Base-by-base conservation (phyloP, 2,888 invertebrate species). In the Melipona bicolor region DNA sequence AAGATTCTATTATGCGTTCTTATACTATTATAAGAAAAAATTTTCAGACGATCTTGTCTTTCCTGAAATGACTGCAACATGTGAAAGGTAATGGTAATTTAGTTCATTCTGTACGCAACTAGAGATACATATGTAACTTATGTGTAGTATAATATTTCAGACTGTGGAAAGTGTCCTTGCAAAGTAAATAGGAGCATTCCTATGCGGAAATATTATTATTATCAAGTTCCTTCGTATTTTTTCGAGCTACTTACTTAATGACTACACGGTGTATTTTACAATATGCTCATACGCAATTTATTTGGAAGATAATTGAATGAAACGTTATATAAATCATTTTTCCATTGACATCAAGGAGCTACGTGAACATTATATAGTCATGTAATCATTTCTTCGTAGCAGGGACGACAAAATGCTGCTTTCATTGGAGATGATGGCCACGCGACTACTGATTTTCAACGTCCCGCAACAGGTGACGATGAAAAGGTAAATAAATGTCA, bases 341-440 rank as follows among this genome's bases (percentile, higher is more conserved):
- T 24, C 9, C 0, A 49, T 17, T 17, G 17, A 17, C 24, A 9
- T 11, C 19, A 11, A 4, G 4, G 17, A 64, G 13, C 21, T 36
- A 64, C 21, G 19, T 5, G 24, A 67, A 17, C 67, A 0, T 19
- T 19, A 19, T n/a, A 62, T 4, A n/a, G 19, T 71, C 11, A 24
- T 27, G 0, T 9, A 49, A 4, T 5, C 6, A 54, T 69, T 32
- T 49, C 65, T 19, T 76, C 83, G 3, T 87, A 93, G 94, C 87
- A 87, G 71, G 94, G 94, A 76, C 91, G 86, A 81, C 88, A 89
- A 32, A 94, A 94, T 88, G 92, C 91, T 13, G 92, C 85, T 36
- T 94, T 94, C 83, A 81, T 93, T 43, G 91, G 89, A 4, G 93
- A 93, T 79, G 92, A 93, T 70, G 93, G 91, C 5, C 83, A 85